Percentiles rank a stretch among this genome's conserved stretches.
These are phyloP conservation scores for Diaphora mendica DNA, from an alignment of 2,888 invertebrate species.

Conservation along the genomic window DNA sequence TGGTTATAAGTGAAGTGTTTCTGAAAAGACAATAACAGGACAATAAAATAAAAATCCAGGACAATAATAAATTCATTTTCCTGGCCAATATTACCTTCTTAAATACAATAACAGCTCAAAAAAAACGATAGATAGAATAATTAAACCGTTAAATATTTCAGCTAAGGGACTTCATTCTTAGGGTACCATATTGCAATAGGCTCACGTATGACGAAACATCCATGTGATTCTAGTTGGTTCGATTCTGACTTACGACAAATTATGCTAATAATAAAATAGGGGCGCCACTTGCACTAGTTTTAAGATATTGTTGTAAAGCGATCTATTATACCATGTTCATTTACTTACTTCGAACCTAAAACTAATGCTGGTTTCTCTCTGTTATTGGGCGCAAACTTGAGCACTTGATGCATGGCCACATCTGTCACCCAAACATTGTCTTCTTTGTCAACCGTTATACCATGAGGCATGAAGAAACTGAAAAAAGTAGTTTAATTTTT, in stretches of 20 bases:
- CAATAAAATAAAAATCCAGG: too few species aligned
- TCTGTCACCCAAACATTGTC: constrained; percentile 95
- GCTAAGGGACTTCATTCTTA: too few species aligned
- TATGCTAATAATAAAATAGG: too few species aligned
- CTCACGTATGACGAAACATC: too few species aligned
- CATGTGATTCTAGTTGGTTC: not conserved
- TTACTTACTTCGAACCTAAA: constrained; percentile 78
- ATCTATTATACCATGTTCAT: not conserved
- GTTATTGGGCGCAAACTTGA: constrained; percentile 88
- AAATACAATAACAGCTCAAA: too few species aligned
- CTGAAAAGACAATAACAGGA: not conserved
- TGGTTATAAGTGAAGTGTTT: not conserved
- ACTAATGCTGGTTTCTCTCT: constrained; percentile 69
- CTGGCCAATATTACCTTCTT: too few species aligned
- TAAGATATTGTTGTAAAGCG: too few species aligned
- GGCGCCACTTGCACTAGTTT: too few species aligned
- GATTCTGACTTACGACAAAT: not conserved
- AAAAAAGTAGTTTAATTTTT: not conserved
- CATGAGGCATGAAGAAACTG: constrained; percentile 95
- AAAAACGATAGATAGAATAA: too few species aligned
- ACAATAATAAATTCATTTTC: too few species aligned
- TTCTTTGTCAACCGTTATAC: constrained; percentile 91
- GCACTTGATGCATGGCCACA: constrained; percentile 95
- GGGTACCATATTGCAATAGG: too few species aligned
- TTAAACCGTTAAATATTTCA: too few species aligned